Evolutionary conservation across 1,140 invertebrate genomes (phyloP), one percentile per base, ranked within the genome.

Genomic region (Diabrotica undecimpunctata): DNA sequence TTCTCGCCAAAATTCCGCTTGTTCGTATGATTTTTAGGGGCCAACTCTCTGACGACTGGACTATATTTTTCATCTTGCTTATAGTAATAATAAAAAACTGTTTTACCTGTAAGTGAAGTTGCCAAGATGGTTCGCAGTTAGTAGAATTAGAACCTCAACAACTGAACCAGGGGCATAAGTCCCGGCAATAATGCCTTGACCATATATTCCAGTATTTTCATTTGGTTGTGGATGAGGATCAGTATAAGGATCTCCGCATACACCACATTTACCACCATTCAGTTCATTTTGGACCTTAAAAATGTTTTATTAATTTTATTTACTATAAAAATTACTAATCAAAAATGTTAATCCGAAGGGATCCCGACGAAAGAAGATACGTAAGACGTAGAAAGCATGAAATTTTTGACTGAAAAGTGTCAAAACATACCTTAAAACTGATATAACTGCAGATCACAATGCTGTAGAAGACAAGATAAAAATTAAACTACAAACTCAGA

Each of bases 171-270:
- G 61, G 56, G 55, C 78, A 67, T 75, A 84, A 68, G 72, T 78
- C 69, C 69, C 74, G 0, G 82, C 83, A 35, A 88, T 82, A 3
- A 81, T 78, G 5, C 86, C 86, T 0, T 60, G 72, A 69, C 87
- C 87, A 72, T 83, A 87, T 37, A 62, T 73, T 10, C 87, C 87
- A 9, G 85, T 86, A 54, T 87, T 81, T 77, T 90, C 88, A 69
- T 88, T 85, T 2, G 75, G 72, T 68, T 87, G 81, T 8, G 87
- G 87, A 54, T 74, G 77, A 4, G 77, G 70, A 36, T 77, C 66
- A 8, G 69, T 69, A 65, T 81, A 86, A 66, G 79, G 75, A 71
- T 87, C 86, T n/a, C 86, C 86, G 72, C 86, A 87, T 41, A 83
- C 69, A 1, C 86, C 86, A 67, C 86, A 87, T 65, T 83, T 79